These are phyloP conservation scores for Arizona elegans DNA, from an alignment of 2,113 vertebrate genomes.

Conservation along the genomic window DNA sequence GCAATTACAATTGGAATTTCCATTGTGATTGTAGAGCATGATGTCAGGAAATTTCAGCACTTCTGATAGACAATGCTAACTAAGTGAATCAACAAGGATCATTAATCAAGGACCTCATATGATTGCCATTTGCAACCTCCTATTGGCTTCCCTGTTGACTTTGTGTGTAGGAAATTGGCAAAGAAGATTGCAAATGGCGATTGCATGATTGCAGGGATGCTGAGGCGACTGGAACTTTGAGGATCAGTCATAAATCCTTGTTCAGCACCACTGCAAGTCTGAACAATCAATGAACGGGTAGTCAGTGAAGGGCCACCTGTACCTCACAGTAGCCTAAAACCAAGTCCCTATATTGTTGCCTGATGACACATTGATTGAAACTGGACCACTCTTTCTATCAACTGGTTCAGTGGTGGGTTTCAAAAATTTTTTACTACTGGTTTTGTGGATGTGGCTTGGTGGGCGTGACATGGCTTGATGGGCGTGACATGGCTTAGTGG, in stretches of 20 bases:
- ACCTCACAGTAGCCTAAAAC: background rate
- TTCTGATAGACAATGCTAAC: background rate
- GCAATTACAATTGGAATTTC: background rate
- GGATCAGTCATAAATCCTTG: background rate
- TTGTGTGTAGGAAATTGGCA: background rate
- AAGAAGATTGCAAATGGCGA: background rate
- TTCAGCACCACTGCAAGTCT: background rate
- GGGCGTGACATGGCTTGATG: too few species aligned
- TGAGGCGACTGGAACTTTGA: background rate
- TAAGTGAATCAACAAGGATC: background rate
- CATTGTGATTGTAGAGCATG: background rate
- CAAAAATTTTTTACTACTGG: too few species aligned
- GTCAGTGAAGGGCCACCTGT: background rate
- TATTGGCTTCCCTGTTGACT: background rate
- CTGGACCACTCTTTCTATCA: background rate
- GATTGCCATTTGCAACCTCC: background rate
- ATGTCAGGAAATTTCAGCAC: background rate
- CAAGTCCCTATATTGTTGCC: background rate
- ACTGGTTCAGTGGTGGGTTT: background rate
- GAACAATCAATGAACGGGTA: background rate
- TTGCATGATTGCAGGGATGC: background rate
- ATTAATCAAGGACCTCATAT: background rate
- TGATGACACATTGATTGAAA: background rate
- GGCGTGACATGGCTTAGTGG: too few species aligned
- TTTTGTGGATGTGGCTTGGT: too few species aligned